Conservation (phyloP, 2,888 invertebrate species). For the Parnassius smintheus region DNA sequence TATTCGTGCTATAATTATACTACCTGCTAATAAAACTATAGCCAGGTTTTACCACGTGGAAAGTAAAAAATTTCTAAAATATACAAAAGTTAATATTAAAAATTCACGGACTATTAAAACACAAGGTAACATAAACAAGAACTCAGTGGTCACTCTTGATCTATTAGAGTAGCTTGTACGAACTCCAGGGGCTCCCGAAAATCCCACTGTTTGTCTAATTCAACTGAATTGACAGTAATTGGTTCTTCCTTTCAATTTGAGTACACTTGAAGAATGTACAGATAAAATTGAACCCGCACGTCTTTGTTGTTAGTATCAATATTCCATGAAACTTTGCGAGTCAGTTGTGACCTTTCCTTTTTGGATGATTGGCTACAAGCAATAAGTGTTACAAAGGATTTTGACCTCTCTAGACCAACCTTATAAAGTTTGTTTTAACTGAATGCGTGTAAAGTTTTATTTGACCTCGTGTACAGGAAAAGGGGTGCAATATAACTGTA, state of each 20-base stretch:
- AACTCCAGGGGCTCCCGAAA: slow-evolving; percentile 44
- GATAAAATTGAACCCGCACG: slow-evolving; percentile 19
- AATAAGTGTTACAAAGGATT: slow-evolving; percentile 24
- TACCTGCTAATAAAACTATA: too few relatives aligned
- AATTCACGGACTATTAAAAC: too few relatives aligned
- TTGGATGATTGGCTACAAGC: slow-evolving; percentile 8
- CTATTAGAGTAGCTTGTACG: slow-evolving; percentile 20
- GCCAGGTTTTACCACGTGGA: too few relatives aligned
- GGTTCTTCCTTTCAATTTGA: slow-evolving; percentile 59
- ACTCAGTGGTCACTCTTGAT: slow-evolving; percentile 18
- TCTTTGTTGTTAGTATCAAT: slow-evolving; percentile 5
- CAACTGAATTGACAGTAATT: slow-evolving; percentile 65
- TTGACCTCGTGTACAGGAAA: slow-evolving; percentile 53
- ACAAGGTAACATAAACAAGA: neutral
- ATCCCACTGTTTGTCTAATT: slow-evolving; percentile 60
- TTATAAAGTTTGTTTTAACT: slow-evolving; percentile 29
- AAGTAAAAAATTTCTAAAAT: too few relatives aligned
- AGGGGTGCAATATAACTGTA: slow-evolving; percentile 47
- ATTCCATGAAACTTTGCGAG: slow-evolving; percentile 5
- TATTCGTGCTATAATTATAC: too few relatives aligned
- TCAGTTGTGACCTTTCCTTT: slow-evolving; percentile 31
- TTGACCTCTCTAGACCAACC: slow-evolving; percentile 20
- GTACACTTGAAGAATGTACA: slow-evolving; percentile 42
- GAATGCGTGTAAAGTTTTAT: slow-evolving; percentile 27
- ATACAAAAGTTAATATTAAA: too few relatives aligned